A percentile compares a stretch with the other conserved stretches of the same genome.
These are phyloP conservation scores for Leptura quadrifasciata DNA, from an alignment of 2,888 invertebrate genomes.

Conservation along the genomic window DNA sequence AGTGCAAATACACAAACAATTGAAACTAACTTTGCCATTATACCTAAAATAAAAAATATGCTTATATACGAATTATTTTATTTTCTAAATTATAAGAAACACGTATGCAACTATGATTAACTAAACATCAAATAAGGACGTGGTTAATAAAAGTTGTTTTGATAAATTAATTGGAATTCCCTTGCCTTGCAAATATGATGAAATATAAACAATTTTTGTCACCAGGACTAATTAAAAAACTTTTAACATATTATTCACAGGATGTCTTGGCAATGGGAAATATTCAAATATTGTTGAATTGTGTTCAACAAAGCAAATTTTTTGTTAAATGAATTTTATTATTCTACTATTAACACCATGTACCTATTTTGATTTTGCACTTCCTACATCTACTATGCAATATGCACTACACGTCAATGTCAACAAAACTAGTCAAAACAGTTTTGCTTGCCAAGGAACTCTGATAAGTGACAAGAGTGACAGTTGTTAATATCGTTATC, in stretches of 20 bases:
- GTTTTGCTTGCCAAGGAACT: too few relatives aligned
- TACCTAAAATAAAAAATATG: background rate
- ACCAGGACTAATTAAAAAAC: background rate
- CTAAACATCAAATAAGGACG: background rate
- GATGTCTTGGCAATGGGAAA: background rate
- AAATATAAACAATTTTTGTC: slow-evolving; percentile 9
- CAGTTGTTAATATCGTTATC: too few relatives aligned
- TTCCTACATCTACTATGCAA: background rate
- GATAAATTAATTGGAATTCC: background rate
- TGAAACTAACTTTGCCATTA: background rate
- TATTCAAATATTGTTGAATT: background rate
- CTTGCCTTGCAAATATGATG: background rate
- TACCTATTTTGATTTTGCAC: too few relatives aligned
- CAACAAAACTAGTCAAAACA: background rate
- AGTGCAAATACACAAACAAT: slow-evolving; percentile 17
- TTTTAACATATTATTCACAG: background rate
- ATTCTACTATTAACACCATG: too few relatives aligned
- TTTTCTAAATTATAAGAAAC: background rate
- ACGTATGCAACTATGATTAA: background rate
- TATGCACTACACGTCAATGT: background rate
- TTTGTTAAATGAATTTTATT: background rate
- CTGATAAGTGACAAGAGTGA: too few relatives aligned
- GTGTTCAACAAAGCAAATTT: background rate
- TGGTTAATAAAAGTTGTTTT: background rate
- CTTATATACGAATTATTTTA: background rate